Percentiles rank a stretch among this genome's conserved stretches.
phyloP scores from a whole-genome alignment of 2,888 invertebrate genomes.

The Aspidapion aeneum region DNA sequence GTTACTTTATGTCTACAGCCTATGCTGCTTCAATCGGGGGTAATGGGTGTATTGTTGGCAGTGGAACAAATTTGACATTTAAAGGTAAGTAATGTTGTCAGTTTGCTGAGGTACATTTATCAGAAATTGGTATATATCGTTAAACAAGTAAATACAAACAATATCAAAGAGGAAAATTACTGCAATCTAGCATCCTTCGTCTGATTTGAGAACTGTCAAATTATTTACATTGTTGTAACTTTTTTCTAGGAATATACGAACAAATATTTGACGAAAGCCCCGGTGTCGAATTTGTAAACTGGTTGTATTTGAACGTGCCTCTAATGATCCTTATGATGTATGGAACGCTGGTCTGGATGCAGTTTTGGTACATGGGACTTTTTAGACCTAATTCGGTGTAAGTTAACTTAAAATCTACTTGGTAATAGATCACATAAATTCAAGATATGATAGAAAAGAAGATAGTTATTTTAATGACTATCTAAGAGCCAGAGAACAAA shows the following conservation, averaged over 20 bases:
- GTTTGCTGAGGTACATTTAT: too few species aligned
- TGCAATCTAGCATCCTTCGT: neutral
- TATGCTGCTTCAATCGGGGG: slow-evolving; percentile 75
- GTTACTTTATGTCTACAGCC: slow-evolving; percentile 75
- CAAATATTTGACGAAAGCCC: slow-evolving; percentile 55
- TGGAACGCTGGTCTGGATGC: slow-evolving; percentile 74
- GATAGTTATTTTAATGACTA: too few species aligned
- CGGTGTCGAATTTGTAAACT: slow-evolving; percentile 75
- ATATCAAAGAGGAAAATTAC: too few species aligned
- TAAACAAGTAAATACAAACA: too few species aligned
- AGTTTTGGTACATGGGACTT: slow-evolving; percentile 77
- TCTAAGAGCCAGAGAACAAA: too few species aligned
- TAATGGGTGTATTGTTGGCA: slow-evolving; percentile 53
- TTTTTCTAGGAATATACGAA: slow-evolving; percentile 40
- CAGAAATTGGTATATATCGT: too few species aligned
- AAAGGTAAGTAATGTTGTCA: slow-evolving; percentile 53
- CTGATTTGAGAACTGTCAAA: neutral
- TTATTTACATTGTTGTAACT: too few species aligned
- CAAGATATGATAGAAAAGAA: too few species aligned
- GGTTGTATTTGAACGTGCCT: slow-evolving; percentile 85
- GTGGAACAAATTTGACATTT: slow-evolving; percentile 80
- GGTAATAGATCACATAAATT: neutral
- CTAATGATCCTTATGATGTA: slow-evolving; percentile 77
- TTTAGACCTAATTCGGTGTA: slow-evolving; percentile 48
- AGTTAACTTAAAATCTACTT: slow-evolving; percentile 36